phyloP scores from a whole-genome alignment of 2,113 vertebrate genomes.

The Steatornis caripensis region DNA sequence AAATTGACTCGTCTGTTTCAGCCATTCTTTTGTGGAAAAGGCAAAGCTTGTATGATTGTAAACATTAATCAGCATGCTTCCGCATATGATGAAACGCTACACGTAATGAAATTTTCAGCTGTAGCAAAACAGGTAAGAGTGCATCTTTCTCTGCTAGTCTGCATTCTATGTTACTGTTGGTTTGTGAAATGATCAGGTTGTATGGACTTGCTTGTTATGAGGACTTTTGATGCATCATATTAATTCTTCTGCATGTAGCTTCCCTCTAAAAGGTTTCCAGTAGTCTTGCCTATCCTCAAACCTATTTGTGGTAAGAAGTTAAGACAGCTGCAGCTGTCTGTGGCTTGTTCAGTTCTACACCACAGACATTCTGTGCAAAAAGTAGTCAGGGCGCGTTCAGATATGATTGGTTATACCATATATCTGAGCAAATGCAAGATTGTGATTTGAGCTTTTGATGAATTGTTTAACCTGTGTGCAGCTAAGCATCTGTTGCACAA shows the following conservation, averaged over 20 bases:
- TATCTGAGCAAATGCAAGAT: not conserved
- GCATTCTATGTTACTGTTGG: not conserved
- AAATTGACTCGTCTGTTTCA: constrained; percentile 91
- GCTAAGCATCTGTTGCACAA: not conserved
- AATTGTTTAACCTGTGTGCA: not conserved
- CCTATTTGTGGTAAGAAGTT: not conserved
- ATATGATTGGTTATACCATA: not conserved
- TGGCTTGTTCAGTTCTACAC: not conserved
- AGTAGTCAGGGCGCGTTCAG: not conserved
- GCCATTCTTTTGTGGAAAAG: constrained; percentile 84
- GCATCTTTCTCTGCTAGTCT: not conserved
- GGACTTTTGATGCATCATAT: not conserved
- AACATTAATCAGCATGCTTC: constrained; percentile 87
- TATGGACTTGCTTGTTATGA: not conserved
- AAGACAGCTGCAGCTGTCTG: not conserved
- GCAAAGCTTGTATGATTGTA: constrained; percentile 86
- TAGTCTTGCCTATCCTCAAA: not conserved
- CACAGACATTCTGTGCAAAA: not conserved
- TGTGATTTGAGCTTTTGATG: not conserved
- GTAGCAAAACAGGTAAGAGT: constrained; percentile 81
- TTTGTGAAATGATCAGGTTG: not conserved
- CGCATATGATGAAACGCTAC: constrained; percentile 86
- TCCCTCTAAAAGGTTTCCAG: not conserved
- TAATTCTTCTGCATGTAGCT: not conserved
- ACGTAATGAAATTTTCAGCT: constrained; percentile 91